These are phyloP conservation scores for Panulirus ornatus DNA, from an alignment of 1,140 invertebrate species.

Conservation along the genomic window DNA sequence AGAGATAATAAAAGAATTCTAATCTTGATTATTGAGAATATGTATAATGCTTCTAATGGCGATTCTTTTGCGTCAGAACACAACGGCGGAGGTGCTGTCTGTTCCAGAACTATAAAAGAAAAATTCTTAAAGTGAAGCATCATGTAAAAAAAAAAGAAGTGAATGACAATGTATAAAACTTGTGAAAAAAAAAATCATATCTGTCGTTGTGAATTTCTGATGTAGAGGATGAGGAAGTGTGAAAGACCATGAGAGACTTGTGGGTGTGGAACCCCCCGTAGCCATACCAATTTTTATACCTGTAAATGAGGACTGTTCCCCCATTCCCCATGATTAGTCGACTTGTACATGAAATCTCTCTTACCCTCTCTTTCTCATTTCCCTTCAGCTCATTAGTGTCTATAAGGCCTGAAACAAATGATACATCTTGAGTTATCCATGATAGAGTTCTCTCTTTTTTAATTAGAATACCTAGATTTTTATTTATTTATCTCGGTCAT, in stretches of 20 bases:
- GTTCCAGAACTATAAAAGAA: conserved; percentile 23
- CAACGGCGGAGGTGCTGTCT: conserved; percentile 18
- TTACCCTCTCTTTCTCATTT: conserved; percentile 12
- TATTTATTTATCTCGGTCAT: too few relatives aligned
- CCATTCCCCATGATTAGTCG: conserved; percentile 5
- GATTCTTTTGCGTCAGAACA: conserved; percentile 24
- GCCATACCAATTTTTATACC: conserved; percentile 13
- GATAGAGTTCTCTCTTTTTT: too few relatives aligned
- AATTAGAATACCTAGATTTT: too few relatives aligned
- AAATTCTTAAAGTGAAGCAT: background rate
- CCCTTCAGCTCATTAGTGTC: too few relatives aligned
- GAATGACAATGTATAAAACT: too few relatives aligned
- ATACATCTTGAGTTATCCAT: too few relatives aligned
- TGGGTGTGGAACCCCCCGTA: background rate
- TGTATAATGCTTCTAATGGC: too few relatives aligned
- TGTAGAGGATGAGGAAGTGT: background rate
- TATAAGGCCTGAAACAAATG: too few relatives aligned
- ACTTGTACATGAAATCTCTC: background rate
- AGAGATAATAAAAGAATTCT: background rate
- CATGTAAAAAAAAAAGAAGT: conserved; percentile 14
- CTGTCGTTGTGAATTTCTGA: background rate
- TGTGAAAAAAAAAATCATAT: background rate
- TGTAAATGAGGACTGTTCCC: conserved; percentile 30
- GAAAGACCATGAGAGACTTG: background rate
- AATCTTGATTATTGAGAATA: background rate